A percentile compares a stretch with the other conserved stretches of the same genome.
These are phyloP conservation scores for Petrocephalus sullivani DNA, from an alignment of 2,797 vertebrate genomes.

Conservation along the genomic window DNA sequence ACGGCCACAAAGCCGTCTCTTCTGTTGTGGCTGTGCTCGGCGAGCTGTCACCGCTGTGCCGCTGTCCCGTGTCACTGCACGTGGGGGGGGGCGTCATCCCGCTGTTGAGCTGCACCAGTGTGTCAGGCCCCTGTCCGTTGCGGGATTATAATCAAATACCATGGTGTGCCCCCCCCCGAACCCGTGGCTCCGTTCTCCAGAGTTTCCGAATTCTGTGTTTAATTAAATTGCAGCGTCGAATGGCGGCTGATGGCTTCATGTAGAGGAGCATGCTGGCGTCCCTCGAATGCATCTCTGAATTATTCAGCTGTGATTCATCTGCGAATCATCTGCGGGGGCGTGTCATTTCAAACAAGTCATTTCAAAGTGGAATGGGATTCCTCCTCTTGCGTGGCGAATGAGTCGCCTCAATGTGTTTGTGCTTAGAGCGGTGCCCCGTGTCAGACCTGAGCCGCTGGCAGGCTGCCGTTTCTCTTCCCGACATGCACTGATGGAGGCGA, in stretches of 20 bases:
- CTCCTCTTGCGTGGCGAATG: not conserved
- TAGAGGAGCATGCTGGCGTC: too few relatives aligned
- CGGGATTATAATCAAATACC: slow-evolving; percentile 13
- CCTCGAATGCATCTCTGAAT: not conserved
- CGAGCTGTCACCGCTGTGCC: not conserved
- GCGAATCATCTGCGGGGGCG: not conserved
- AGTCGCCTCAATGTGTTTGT: not conserved
- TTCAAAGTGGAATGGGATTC: not conserved
- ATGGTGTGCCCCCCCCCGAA: not conserved
- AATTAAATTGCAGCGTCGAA: slow-evolving; percentile 19
- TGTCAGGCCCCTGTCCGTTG: not conserved
- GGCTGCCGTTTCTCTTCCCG: not conserved
- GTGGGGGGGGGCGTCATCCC: not conserved
- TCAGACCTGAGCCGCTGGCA: not conserved
- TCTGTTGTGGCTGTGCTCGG: not conserved
- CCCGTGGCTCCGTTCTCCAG: not conserved
- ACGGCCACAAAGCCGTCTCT: not conserved
- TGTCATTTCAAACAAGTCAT: not conserved
- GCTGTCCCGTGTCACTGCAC: not conserved
- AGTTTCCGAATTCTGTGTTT: slow-evolving; percentile 7
- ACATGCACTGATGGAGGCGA: not conserved
- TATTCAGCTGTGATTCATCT: not conserved
- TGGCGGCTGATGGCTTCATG: not conserved
- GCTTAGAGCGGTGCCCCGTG: not conserved
- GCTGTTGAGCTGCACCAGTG: not conserved